A percentile compares a stretch with the other conserved stretches of the same genome.
phyloP scores from a whole-genome alignment of 2,888 invertebrate species.

The Spodoptera picta region DNA sequence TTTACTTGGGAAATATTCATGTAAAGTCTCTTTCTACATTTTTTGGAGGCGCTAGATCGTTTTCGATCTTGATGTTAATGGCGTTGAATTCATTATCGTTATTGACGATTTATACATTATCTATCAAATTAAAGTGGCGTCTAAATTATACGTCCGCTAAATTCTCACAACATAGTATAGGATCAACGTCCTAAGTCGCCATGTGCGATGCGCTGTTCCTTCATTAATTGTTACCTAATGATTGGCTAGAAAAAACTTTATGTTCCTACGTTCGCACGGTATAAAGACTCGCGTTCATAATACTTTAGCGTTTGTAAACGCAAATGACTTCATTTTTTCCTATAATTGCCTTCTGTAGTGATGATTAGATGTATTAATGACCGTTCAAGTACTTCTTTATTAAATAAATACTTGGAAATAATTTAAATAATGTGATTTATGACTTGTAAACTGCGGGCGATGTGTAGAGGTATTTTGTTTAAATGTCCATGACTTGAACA shows the following conservation, averaged over 20 bases:
- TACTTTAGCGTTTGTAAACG: conserved; percentile 35
- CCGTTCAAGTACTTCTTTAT: conserved; percentile 24
- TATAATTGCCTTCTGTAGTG: conserved; percentile 48
- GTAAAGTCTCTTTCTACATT: conserved; percentile 2
- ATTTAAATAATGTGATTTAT: conserved; percentile 41
- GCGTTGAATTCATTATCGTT: neutral
- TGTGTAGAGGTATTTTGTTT: conserved; percentile 11
- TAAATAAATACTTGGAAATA: conserved; percentile 33
- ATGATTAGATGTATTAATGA: conserved; percentile 40
- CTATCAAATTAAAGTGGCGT: neutral
- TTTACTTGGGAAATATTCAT: conserved; percentile 24
- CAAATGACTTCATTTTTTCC: conserved; percentile 55
- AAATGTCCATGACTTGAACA: conserved; percentile 11
- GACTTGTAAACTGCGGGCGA: neutral
- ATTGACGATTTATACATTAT: conserved; percentile 1
- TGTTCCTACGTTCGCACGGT: conserved; percentile 72
- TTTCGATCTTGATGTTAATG: conserved; percentile 41
- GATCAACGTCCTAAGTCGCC: conserved; percentile 66
- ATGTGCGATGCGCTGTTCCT: conserved; percentile 65
- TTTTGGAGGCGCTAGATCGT: neutral
- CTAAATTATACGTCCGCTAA: conserved; percentile 41
- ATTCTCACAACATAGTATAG: conserved; percentile 55
- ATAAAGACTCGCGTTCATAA: conserved; percentile 47
- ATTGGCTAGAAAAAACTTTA: conserved; percentile 71
- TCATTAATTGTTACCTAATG: conserved; percentile 80